These are phyloP conservation scores for Drosophila grimshawi DNA, from an alignment of 1,140 invertebrate species.

Conservation along the genomic window DNA sequence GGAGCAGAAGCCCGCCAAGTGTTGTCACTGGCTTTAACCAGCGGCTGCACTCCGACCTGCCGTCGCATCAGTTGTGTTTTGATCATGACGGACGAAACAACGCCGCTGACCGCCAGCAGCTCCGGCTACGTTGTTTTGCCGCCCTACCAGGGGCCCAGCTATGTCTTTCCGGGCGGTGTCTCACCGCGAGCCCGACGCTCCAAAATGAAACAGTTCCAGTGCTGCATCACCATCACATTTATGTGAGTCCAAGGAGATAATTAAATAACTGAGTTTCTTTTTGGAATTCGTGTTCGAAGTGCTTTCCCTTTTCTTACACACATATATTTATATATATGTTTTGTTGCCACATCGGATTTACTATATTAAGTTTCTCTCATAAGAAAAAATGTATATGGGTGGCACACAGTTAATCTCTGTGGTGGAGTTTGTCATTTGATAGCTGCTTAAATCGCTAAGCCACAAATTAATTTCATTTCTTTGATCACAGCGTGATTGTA, in stretches of 20 bases:
- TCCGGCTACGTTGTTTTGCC: slow-evolving; percentile 65
- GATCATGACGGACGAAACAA: slow-evolving; percentile 82
- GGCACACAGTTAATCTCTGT: too few relatives aligned
- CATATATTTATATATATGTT: too few relatives aligned
- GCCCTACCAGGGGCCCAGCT: slow-evolving; percentile 85
- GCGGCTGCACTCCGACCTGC: slow-evolving; percentile 16
- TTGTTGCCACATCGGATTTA: too few relatives aligned
- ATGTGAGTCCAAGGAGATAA: slow-evolving; percentile 86
- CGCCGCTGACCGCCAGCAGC: slow-evolving; percentile 64
- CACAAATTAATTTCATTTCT: slow-evolving; percentile 64
- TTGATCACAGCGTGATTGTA: slow-evolving; percentile 64
- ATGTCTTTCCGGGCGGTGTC: slow-evolving; percentile 88
- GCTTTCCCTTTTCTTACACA: too few relatives aligned
- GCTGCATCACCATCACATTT: slow-evolving; percentile 87
- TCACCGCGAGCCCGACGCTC: slow-evolving; percentile 86
- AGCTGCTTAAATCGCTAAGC: slow-evolving; percentile 27
- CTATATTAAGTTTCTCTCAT: too few relatives aligned
- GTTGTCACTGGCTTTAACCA: slow-evolving; percentile 53
- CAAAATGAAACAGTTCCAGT: slow-evolving; percentile 88
- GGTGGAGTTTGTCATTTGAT: slow-evolving; percentile 22
- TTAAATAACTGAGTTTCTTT: background rate
- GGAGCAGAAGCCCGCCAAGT: slow-evolving; percentile 68
- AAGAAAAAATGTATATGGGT: too few relatives aligned
- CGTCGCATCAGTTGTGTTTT: slow-evolving; percentile 54
- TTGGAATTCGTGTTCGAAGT: too few relatives aligned